These are phyloP conservation scores for Regulus satrapa DNA, from an alignment of 2,113 vertebrate genomes.

Conservation along the genomic window DNA sequence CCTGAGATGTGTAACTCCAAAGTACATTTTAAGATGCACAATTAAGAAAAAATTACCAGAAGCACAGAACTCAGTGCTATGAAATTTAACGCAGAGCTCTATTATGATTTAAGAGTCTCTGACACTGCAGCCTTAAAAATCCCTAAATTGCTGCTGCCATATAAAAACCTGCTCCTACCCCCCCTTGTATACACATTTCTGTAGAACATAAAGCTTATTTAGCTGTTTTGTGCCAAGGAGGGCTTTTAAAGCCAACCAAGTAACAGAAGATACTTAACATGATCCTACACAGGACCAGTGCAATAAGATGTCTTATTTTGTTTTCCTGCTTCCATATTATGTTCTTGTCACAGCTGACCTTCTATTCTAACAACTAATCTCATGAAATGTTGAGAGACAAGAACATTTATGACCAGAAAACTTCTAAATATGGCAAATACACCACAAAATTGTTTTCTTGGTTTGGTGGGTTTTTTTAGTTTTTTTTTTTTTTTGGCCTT, in stretches of 20 bases:
- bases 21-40: conserved; percentile 47
- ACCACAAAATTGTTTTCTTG: background rate
- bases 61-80: background rate
- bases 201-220: background rate
- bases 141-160: conserved; percentile 22
- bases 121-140: conserved; percentile 21
- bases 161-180: background rate
- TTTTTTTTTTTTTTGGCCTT: background rate
- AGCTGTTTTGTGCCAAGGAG: background rate
- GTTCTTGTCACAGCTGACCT: background rate
- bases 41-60: conserved; percentile 59
- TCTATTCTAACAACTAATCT: background rate
- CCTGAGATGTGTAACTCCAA: background rate
- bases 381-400: background rate
- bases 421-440: background rate
- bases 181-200: background rate
- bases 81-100: conserved; percentile 46
- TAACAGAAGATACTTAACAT: background rate
- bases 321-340: background rate
- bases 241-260: background rate
- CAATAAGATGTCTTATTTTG: background rate
- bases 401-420: background rate
- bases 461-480: too few relatives aligned
- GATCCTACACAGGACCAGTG: background rate
- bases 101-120: conserved; percentile 52